Conservation (phyloP, 2,797 vertebrate species). For the Etheostoma nigrum region DNA sequence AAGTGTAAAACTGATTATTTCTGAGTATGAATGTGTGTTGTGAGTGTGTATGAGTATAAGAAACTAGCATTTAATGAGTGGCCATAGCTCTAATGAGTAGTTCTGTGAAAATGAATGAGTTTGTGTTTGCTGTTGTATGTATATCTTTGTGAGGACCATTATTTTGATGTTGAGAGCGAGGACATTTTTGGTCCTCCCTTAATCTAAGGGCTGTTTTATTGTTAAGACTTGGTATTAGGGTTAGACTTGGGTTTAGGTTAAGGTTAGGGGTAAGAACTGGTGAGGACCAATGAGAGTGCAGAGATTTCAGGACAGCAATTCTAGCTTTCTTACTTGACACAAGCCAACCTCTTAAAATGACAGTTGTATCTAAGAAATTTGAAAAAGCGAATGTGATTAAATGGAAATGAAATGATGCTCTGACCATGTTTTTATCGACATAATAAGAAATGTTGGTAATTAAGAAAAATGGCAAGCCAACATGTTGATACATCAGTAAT, state of each 20-base stretch:
- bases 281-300: not conserved
- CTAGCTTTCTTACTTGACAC: not conserved
- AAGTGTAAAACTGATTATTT: conserved; percentile 3
- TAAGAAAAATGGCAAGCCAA: not conserved
- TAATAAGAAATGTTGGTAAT: not conserved
- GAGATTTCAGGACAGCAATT: not conserved
- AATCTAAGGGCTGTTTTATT: not conserved
- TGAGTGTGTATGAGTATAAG: not conserved
- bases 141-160: not conserved
- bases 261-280: not conserved
- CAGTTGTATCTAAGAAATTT: not conserved
- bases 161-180: not conserved
- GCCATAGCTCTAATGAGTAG: not conserved
- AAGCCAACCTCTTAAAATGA: not conserved
- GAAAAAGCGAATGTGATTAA: not conserved
- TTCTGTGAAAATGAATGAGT: not conserved
- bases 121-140: not conserved
- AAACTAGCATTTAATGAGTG: not conserved
- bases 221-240: not conserved
- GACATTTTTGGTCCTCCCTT: too few relatives aligned
- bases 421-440: not conserved
- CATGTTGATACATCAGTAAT: not conserved
- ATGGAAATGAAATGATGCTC: not conserved
- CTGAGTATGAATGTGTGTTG: conserved; percentile 12
- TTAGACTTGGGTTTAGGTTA: not conserved